Evolutionary conservation across 2,113 vertebrate genomes (phyloP), one percentile per base, ranked within the genome.

Genomic region (Elgaria multicarinata): DNA sequence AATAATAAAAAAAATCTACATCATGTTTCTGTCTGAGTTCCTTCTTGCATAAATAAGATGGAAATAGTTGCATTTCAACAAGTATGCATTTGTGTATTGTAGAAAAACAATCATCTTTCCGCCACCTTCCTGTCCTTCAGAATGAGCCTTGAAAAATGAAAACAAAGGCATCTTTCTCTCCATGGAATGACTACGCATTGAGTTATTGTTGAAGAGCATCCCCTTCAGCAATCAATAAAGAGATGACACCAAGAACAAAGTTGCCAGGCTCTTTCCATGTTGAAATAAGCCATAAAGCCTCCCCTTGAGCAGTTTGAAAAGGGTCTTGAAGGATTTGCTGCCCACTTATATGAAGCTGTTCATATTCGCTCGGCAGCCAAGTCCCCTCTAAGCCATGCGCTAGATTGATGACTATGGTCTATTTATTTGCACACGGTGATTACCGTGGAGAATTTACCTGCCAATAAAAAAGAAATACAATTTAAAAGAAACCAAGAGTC

Each of bases 321-420:
- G 91, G 90, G 64, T 88, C 83, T 85, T 50, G 77, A 92, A 89
- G 58, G 69, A 85, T 85, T 86, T 92, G 42, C 85, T 93, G n/a
- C 64, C 83, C 92, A 26, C 84, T 86, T 91, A 76, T 91, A 76
- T 53, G 85, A 44, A 87, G 53, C 42, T 18, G 76, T 84, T 85
- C 89, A 82, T 92, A 90, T 89, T 90, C 36, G 44, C 28, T 93
- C 50, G 64, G 12, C 77, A 64, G 71, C 86, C 91, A 89, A 88
- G 87, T 55, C 91, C 62, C 83, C 69, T 84, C 66, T 22, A 28
- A 76, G 74, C n/a, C 79, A 0, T 0, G 7, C 66, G 50, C 18
- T 39, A 86, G 58, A 90, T 72, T 90, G 90, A 87, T 77, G 33
- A 13, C 86, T 89, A 33, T 76, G 83, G 50, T n/a, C n/a, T n/a